Conservation (phyloP, 2,888 invertebrate genomes). For the Heteropelma amictum region DNA sequence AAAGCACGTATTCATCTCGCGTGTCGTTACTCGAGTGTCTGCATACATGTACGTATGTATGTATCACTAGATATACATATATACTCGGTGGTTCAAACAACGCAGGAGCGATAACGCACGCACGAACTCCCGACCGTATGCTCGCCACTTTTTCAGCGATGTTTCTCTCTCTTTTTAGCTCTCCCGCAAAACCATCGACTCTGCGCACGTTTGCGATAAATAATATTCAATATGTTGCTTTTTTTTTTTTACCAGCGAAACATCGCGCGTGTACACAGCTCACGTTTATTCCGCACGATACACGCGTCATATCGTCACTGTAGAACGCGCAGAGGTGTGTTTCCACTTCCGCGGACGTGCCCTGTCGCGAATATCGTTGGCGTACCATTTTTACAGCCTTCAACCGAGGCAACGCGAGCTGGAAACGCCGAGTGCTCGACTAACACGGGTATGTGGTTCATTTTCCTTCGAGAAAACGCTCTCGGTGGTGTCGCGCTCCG, state of each 20-base stretch:
- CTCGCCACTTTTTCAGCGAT: background rate
- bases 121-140: constrained; percentile 50
- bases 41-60: background rate
- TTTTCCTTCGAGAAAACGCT: constrained; percentile 45
- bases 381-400: background rate
- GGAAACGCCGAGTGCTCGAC: background rate
- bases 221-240: constrained; percentile 58
- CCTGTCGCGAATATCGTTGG: constrained; percentile 39
- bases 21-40: background rate
- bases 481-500: too few species aligned
- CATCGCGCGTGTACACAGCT: constrained; percentile 38
- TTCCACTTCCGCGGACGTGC: constrained; percentile 58
- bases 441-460: constrained; percentile 6
- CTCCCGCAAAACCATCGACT: constrained; percentile 14
- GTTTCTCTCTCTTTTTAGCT: constrained; percentile 14
- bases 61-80: background rate
- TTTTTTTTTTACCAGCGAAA: constrained; percentile 52
- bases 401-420: background rate
- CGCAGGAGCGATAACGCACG: constrained; percentile 49
- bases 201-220: constrained; percentile 54
- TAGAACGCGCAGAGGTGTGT: constrained; percentile 14
- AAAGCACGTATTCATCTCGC: constrained; percentile 50
- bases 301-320: constrained; percentile 8
- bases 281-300: background rate
- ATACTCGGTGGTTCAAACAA: background rate